Conservation (phyloP, 2,888 invertebrate genomes). For the Rhodophaea formosa region DNA sequence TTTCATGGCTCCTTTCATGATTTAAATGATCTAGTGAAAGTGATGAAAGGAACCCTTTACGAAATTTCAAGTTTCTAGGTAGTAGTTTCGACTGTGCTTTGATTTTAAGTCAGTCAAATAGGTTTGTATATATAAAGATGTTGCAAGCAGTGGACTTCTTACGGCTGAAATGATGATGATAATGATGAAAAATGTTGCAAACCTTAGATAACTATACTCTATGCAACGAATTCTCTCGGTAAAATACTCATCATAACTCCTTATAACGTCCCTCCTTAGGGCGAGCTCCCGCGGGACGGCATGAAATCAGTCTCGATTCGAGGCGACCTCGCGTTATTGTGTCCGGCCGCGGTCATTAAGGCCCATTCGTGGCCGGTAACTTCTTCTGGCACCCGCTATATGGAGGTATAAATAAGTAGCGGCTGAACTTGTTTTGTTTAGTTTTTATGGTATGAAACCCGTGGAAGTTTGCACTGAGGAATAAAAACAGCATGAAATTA, state of each 20-base stretch:
- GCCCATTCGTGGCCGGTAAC: constrained; percentile 59
- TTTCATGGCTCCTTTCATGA: no score
- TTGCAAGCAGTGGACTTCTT: no score
- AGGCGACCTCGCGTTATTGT: constrained; percentile 52
- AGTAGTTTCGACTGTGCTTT: no score
- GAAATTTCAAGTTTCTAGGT: no score
- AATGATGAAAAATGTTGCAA: no score
- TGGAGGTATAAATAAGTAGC: constrained; percentile 19
- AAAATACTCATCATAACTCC: constrained; percentile 47
- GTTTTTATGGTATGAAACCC: background rate
- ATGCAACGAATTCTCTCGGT: background rate
- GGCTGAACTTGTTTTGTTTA: background rate
- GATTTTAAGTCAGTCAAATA: no score
- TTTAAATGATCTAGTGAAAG: no score
- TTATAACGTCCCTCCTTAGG: constrained; percentile 40
- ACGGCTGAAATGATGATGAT: no score
- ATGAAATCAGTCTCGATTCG: constrained; percentile 54
- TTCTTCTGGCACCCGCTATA: constrained; percentile 44
- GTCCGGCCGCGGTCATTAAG: constrained; percentile 63
- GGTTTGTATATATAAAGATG: no score
- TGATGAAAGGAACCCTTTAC: no score
- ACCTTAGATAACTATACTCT: background rate
- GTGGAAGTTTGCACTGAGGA: no score
- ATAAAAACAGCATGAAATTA: no score
- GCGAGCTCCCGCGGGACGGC: constrained; percentile 46